Evolutionary conservation across 2,888 invertebrate genomes (phyloP), one percentile per base, ranked within the genome.

Genomic region (Gibbula magus): DNA sequence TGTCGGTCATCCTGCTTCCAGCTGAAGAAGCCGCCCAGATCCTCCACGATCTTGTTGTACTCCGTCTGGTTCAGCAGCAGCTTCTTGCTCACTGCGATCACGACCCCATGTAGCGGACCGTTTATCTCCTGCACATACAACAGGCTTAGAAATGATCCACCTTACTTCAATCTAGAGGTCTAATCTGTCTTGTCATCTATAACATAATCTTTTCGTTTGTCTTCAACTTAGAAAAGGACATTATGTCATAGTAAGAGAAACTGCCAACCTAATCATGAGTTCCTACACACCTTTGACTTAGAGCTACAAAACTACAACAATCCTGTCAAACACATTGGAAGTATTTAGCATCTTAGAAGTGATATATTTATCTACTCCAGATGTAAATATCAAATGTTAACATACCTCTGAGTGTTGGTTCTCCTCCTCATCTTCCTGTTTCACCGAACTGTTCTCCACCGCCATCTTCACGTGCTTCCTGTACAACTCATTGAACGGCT

Each of bases 11-110:
- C 91, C 82, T 92, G 92, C 7, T 87, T 89, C 92, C 92, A 93
- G n/a, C 89, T 83, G 84, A 90, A 93, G 73, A 91, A 90, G 3
- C 93, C 94, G 16, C 93, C 93, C 20, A 94, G 88, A 2, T 86
- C 84, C 8, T 85, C 86, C 13, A 92, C 93, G 10, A 92, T 87
- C 75, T 90, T 88, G 86, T 92, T 92, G 66, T 92, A 87, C 77
- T 92, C 92, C 2, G 89, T 85, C 85, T 93, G 92, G 32, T 91
- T 86, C 3, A 87, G 83, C 25, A 85, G 87, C 52, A 93, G 85
- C 85, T 93, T 93, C 83, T 92, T 92, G 54, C 90, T 89, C 2
- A 93, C 92, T 29, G 89, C 90, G 10, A 93, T 89, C n/a, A 93
- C 88, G 7, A 93, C 92, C 29, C 92, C 93, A 32, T 86, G 81